Base-by-base conservation (phyloP, 37 sponge, comb jelly and placozoan species). In the Aplysina aerophoba region DNA sequence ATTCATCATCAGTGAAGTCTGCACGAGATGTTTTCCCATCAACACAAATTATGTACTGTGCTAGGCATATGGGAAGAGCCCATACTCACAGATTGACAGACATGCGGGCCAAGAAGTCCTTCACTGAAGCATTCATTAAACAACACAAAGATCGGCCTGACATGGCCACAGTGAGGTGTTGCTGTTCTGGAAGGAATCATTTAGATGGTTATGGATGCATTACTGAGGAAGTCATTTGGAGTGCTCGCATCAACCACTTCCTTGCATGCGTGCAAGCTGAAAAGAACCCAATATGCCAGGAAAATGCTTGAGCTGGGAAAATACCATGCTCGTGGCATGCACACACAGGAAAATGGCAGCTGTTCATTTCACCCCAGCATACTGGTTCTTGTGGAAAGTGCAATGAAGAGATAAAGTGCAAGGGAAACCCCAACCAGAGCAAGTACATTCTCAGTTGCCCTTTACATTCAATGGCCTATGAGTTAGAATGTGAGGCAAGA, bases 301-400 rank as follows among this genome's bases (percentile, higher is more conserved):
- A 36, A 73, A 14, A 21, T 89, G 60, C 3, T 34, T 22, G 60
- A 61, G n/a, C 72, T 87, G 12, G 60, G 81, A 15, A 87, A 68
- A 22, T 83, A 75, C n/a, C 87, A 87, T 87, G 87, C 82, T 54
- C 39, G 73, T 24, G 87, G 66, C 55, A 35, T 80, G 19, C 87
- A 87, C 33, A n/a, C 44, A 37, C 81, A 82, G 82, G 87, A 68
- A 15, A 68, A 55, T 38, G 82, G 73, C 21, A 22, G 38, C 25
- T 87, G 87, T 37, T 80, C 82, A 24, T 87, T 87, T 72, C 87
- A 87, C 62, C 75, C 81, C 58, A 38, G 0, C 22, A 11, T 37
- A n/a, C 50, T 27, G 69, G 87, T 40, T 30, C 64, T 3, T 86
- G 81, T 80, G 81, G 81, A 15, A 64, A 80, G 1, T 86, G 87